Base-by-base conservation (phyloP, 2,797 vertebrate species). In the Onychomys leucogaster region DNA sequence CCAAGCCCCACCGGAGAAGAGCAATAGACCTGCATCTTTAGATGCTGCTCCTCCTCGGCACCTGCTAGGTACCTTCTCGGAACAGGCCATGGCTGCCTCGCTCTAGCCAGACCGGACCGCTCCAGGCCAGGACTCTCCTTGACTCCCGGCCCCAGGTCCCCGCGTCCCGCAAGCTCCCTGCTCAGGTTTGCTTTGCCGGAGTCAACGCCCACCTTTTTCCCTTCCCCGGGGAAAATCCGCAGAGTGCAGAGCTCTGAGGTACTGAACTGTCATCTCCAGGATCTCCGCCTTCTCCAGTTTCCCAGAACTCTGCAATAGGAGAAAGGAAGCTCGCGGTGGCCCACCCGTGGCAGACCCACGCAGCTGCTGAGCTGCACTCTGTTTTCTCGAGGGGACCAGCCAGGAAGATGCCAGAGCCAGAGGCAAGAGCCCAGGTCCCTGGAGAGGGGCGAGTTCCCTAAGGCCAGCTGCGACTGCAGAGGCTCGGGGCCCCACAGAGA, bases 281-380 rank as follows among this genome's bases (percentile, higher is more conserved):
- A 99, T 99, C 98, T 99, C 99, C 13, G 99, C 99, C 89, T 99
- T 99, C 98, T 99, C 99, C 94, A 99, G 98, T 98, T 99, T 99
- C 41, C 99, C 99, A 46, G 99, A 99, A 96, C 99, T 99, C 99
- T 99, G 96, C 34, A 73, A 94, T 73, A 92, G 21, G 85, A 83
- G 59, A 65, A 93, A 29, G 57, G 65, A 29, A 55, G n/a, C 29
- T 93, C 5, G 34, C 32, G 27, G 57, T 34, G 5, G 81, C 59
- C 84, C 37, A 0, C 25, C 3, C 0, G 29, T 16, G 43, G 8
- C 69, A 5, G 67, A 34, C 27, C 41, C 0, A 29, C 29, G 23
- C 0, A 0, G 27, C 11, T 13, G 27, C 67, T 6, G 55, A 59
- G 14, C 1, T 25, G 3, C 78, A 4, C 7, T 1, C 43, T 2